Evolutionary conservation across 2,888 invertebrate genomes (phyloP).

Genomic region (Villa cingulata): DNA sequence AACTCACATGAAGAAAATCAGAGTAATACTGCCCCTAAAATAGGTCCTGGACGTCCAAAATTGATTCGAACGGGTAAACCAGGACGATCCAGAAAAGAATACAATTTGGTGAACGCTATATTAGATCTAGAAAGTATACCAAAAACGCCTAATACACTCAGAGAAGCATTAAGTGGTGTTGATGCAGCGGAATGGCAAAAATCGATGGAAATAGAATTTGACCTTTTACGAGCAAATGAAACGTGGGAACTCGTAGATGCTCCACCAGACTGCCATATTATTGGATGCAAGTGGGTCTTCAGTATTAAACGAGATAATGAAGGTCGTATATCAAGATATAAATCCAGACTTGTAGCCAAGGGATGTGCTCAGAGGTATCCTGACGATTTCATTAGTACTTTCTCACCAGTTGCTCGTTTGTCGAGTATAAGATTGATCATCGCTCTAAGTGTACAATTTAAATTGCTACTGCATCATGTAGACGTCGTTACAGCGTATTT

Average conservation of each 20-base stretch:
- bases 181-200: too few species aligned
- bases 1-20: too few species aligned
- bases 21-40: too few species aligned
- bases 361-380: conserved; percentile 2
- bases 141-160: too few species aligned
- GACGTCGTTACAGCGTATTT: conserved; percentile 1
- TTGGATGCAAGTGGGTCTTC: conserved; percentile 13
- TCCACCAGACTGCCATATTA: background rate
- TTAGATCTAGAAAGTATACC: too few species aligned
- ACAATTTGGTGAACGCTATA: too few species aligned
- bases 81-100: too few species aligned
- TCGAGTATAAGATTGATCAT: conserved; percentile 12
- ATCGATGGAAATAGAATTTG: conserved; percentile 4
- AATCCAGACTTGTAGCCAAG: conserved; percentile 6
- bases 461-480: conserved; percentile 9
- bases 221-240: conserved; percentile 2
- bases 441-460: conserved; percentile 10
- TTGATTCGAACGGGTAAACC: too few species aligned
- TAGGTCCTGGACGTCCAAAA: too few species aligned
- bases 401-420: conserved; percentile 10
- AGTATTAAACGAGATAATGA: conserved; percentile 7
- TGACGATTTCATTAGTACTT: conserved; percentile 9
- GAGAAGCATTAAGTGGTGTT: too few species aligned
- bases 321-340: conserved; percentile 5
- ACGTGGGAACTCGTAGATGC: conserved; percentile 7